A percentile compares a stretch with the other conserved stretches of the same genome.
phyloP scores from a whole-genome alignment of 2,888 invertebrate species.

The Slavum lentiscoides region DNA sequence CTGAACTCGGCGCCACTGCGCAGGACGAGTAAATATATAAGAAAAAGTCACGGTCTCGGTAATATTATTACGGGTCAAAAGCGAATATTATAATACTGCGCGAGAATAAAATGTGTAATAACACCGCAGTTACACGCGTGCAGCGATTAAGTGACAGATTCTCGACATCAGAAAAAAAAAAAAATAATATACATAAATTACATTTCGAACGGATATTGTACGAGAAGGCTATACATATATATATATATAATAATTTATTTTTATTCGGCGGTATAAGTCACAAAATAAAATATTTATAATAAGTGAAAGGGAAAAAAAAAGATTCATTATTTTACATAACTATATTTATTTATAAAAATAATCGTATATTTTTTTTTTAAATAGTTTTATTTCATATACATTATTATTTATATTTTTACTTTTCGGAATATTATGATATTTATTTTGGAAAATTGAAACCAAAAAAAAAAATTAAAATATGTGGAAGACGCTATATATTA shows the following conservation, averaged over 20 bases:
- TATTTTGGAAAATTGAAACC: too few relatives aligned
- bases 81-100: too few relatives aligned
- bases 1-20: too few relatives aligned
- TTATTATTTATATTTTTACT: too few relatives aligned
- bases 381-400: background rate
- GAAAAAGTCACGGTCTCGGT: slow-evolving; percentile 32
- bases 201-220: background rate
- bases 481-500: too few relatives aligned
- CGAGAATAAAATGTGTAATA: background rate
- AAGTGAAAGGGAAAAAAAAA: slow-evolving; percentile 34
- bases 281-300: slow-evolving; percentile 10
- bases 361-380: background rate
- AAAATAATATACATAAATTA: background rate
- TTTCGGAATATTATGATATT: too few relatives aligned
- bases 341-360: background rate
- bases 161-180: background rate
- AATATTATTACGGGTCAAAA: background rate
- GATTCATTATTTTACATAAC: slow-evolving; percentile 22
- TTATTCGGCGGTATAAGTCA: background rate
- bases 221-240: background rate
- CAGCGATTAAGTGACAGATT: slow-evolving; percentile 6
- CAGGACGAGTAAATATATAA: background rate
- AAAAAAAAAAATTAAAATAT: too few relatives aligned
- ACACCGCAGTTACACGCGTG: background rate
- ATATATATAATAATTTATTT: background rate